phyloP scores from a whole-genome alignment of 2,797 vertebrate species.

The Protosalanx chinensis region DNA sequence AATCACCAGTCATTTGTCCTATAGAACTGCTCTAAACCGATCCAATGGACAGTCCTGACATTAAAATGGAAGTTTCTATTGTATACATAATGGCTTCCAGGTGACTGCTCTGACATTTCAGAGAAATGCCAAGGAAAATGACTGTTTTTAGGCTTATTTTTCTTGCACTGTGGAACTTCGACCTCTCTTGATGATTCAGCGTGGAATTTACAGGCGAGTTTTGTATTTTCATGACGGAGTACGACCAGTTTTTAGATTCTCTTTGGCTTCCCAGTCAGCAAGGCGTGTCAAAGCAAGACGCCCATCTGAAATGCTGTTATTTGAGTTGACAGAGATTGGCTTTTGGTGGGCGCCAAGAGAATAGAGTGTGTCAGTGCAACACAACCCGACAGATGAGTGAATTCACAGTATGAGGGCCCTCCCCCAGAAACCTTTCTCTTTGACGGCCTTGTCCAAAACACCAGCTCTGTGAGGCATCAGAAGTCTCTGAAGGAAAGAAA shows the following conservation, averaged over 20 bases:
- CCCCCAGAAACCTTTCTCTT: constrained; percentile 39
- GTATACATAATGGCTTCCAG: constrained; percentile 60
- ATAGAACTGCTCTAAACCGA: constrained; percentile 35
- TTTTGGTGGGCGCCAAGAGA: constrained; percentile 67
- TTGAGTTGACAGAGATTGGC: constrained; percentile 65
- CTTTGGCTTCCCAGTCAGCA: constrained; percentile 41
- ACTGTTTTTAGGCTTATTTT: constrained; percentile 38
- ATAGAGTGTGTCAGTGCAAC: constrained; percentile 61
- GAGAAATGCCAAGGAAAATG: constrained; percentile 61
- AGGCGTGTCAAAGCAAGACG: constrained; percentile 48
- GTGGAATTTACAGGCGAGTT: constrained; percentile 8
- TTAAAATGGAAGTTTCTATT: constrained; percentile 63
- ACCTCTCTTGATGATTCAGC: constrained; percentile 37
- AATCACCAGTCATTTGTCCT: constrained; percentile 33
- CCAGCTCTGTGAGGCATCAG: constrained; percentile 26
- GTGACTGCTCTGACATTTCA: constrained; percentile 73
- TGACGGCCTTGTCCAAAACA: constrained; percentile 49
- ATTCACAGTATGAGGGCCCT: constrained; percentile 45
- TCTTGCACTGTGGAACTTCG: constrained; percentile 26
- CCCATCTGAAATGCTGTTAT: constrained; percentile 56
- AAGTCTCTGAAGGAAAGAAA: background rate
- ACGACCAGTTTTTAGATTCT: constrained; percentile 32
- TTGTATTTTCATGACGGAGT: constrained; percentile 25
- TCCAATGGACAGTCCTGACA: constrained; percentile 58
- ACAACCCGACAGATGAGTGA: constrained; percentile 61